Conservation (phyloP, 2,797 vertebrate genomes). For the Vultur gryphus region DNA sequence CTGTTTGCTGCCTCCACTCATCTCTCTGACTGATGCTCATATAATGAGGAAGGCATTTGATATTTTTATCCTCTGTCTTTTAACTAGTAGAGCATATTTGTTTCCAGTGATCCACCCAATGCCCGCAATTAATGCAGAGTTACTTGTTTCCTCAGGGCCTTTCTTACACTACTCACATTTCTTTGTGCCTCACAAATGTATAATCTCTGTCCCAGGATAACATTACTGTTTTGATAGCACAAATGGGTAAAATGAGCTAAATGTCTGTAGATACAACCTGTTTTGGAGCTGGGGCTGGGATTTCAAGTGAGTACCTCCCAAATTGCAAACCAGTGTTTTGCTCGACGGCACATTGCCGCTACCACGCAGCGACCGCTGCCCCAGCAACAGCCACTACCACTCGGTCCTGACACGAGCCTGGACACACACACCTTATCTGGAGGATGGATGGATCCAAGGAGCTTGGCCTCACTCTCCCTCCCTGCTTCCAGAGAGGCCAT, state of each 20-base stretch:
- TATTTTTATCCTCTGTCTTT: conserved; percentile 35
- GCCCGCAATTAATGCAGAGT: background rate
- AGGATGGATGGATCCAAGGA: background rate
- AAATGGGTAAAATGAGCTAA: background rate
- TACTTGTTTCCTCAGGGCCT: conserved; percentile 6
- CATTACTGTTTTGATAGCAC: background rate
- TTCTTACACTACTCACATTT: background rate
- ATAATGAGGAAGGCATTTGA: background rate
- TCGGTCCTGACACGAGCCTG: background rate
- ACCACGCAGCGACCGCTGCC: fast-evolving
- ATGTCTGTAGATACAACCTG: background rate
- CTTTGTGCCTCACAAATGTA: background rate
- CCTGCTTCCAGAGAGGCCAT: background rate
- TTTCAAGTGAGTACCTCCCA: background rate
- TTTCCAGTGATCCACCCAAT: background rate
- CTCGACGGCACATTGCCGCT: background rate
- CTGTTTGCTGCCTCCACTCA: background rate
- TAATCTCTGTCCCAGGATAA: background rate
- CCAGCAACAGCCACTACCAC: background rate
- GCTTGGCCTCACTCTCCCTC: background rate
- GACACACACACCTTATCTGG: background rate
- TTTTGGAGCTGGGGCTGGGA: background rate
- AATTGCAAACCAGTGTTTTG: background rate
- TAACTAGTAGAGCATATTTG: conserved; percentile 22
- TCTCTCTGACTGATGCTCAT: background rate